These are phyloP conservation scores for Chaitophorus viminalis DNA, from an alignment of 2,888 invertebrate genomes.

Conservation along the genomic window DNA sequence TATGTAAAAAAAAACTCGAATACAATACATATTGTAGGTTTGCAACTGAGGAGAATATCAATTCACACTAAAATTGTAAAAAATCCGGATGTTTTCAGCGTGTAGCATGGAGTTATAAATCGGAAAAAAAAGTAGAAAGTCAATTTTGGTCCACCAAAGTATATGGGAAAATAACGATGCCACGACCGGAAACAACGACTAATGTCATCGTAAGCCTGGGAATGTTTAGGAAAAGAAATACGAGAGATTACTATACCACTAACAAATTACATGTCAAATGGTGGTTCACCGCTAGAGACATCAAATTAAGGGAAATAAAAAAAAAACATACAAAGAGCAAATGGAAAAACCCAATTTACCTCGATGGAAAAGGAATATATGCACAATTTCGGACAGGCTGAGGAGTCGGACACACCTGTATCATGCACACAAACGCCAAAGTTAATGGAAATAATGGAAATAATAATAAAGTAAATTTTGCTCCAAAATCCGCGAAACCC, in stretches of 20 bases:
- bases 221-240: not conserved
- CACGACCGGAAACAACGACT: constrained; percentile 1
- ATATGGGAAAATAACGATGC: not conserved
- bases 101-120: not conserved
- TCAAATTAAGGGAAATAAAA: not conserved
- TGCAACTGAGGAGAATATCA: no score
- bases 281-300: not conserved
- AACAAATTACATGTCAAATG: not conserved
- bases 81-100: not conserved
- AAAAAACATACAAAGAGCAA: not conserved
- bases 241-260: not conserved
- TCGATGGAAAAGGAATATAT: not conserved
- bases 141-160: not conserved
- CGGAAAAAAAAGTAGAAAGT: not conserved
- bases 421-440: not conserved
- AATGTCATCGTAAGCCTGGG: not conserved
- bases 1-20: no score
- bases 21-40: no score
- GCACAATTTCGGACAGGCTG: not conserved
- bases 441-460: not conserved
- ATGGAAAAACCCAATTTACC: not conserved
- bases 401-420: not conserved
- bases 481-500: not conserved
- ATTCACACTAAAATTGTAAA: not conserved
- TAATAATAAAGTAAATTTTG: not conserved